phyloP scores from a whole-genome alignment of 2,888 invertebrate species.

The Leptinotarsa rubiginosa region DNA sequence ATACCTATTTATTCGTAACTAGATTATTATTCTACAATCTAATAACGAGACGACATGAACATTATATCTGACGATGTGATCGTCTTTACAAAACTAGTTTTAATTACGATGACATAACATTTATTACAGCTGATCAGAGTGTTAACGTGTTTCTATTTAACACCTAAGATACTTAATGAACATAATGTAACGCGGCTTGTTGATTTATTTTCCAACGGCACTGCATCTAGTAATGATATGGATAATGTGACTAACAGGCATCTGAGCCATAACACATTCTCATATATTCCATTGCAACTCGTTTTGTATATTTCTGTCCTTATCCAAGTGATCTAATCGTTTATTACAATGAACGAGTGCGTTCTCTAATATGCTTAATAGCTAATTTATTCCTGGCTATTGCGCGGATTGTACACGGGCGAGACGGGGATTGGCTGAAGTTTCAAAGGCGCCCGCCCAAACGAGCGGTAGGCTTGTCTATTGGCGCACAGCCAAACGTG shows the following conservation, averaged over 20 bases:
- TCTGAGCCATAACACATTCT: slow-evolving; percentile 20
- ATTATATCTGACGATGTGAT: neutral
- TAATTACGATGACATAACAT: neutral
- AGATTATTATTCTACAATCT: no score
- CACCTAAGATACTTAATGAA: neutral
- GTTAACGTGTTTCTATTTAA: neutral
- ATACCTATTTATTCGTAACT: no score
- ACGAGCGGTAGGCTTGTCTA: slow-evolving; percentile 30
- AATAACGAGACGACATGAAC: neutral
- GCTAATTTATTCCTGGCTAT: slow-evolving; percentile 36
- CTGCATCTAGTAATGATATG: slow-evolving; percentile 23
- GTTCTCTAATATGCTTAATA: slow-evolving; percentile 34
- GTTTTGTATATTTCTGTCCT: slow-evolving; percentile 29
- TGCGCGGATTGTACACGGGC: slow-evolving; percentile 40
- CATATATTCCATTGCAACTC: slow-evolving; percentile 29
- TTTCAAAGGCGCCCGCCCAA: slow-evolving; percentile 34
- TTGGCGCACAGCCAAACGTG: slow-evolving; percentile 37
- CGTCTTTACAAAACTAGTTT: neutral
- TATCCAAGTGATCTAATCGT: slow-evolving; percentile 38
- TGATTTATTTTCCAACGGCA: neutral
- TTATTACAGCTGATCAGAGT: neutral
- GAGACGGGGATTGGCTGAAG: slow-evolving; percentile 32
- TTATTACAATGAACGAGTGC: slow-evolving; percentile 34
- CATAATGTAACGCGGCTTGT: neutral
- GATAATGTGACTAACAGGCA: slow-evolving; percentile 22